Evolutionary conservation across 2,113 vertebrate species (phyloP).

Genomic region (Phrynocephalus versicolor): DNA sequence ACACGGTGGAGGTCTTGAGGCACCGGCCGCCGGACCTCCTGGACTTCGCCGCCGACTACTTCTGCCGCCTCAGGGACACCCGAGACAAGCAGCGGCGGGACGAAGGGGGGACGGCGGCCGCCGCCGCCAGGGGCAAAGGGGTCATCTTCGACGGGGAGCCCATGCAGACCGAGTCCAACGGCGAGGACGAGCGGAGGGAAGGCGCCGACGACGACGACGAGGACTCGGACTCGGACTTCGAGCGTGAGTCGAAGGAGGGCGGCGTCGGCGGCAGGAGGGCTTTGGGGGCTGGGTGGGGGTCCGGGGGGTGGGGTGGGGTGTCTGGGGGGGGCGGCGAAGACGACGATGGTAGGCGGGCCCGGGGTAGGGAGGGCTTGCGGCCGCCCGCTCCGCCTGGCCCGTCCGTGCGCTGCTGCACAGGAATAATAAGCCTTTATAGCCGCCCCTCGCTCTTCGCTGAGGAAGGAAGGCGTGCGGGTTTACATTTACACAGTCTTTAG

Average conservation of each 20-base stretch:
- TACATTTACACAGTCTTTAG: too few relatives aligned
- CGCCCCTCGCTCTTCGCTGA: too few relatives aligned
- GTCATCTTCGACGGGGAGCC: slow-evolving; percentile 85
- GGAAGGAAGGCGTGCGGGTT: neutral
- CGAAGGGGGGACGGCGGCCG: slow-evolving; percentile 55
- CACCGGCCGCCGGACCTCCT: slow-evolving; percentile 91
- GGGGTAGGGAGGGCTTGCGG: neutral
- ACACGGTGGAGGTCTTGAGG: slow-evolving; percentile 95
- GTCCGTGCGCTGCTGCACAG: neutral
- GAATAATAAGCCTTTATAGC: neutral
- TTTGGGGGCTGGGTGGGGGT: neutral
- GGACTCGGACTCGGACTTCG: slow-evolving; percentile 84
- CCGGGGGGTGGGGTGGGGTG: fast-evolving
- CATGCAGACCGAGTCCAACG: slow-evolving; percentile 88
- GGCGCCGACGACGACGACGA: slow-evolving; percentile 61
- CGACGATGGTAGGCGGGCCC: too few relatives aligned
- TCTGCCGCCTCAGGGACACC: slow-evolving; percentile 87
- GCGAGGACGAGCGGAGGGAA: slow-evolving; percentile 74
- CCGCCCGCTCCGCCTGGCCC: neutral
- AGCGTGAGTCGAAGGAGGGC: slow-evolving; percentile 78
- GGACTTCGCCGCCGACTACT: slow-evolving; percentile 95
- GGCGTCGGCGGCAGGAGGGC: fast-evolving
- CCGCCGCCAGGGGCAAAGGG: slow-evolving; percentile 66
- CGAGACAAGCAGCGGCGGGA: slow-evolving; percentile 74
- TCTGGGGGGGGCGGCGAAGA: too few relatives aligned